Evolutionary conservation across 2,113 vertebrate species (phyloP).

Genomic region (Madoqua kirkii): DNA sequence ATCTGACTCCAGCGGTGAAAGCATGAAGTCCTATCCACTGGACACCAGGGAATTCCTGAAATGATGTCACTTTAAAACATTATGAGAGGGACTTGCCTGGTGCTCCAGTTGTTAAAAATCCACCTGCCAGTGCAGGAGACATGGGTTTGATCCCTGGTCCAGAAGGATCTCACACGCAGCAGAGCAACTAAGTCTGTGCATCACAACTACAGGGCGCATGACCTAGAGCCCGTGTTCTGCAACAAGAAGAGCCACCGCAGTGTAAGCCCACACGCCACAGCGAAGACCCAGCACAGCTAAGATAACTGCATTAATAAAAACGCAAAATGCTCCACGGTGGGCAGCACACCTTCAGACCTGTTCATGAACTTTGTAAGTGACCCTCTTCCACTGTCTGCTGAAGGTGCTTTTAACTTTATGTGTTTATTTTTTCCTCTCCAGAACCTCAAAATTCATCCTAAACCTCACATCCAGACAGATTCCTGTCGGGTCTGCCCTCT

Average conservation of each 20-base stretch:
- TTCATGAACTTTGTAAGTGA: background rate
- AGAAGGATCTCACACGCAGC: background rate
- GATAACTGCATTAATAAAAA: background rate
- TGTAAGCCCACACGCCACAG: background rate
- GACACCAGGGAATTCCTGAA: background rate
- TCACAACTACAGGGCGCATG: background rate
- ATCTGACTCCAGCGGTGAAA: background rate
- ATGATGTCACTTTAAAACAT: background rate
- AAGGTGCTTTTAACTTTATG: background rate
- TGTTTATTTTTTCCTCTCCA: background rate
- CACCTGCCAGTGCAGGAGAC: background rate
- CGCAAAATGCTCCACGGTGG: accelerated
- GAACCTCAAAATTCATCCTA: background rate
- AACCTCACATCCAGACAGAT: background rate
- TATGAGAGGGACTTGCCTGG: background rate
- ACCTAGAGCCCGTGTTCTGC: background rate
- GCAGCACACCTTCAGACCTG: no score
- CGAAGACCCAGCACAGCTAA: background rate
- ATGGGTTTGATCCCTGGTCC: background rate
- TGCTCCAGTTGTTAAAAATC: background rate
- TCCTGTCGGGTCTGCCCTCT: accelerated
- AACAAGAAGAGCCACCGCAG: background rate
- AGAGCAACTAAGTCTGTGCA: background rate
- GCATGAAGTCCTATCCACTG: background rate
- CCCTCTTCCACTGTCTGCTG: background rate